Percentiles rank a stretch among this genome's conserved stretches.
phyloP scores from a whole-genome alignment of 2,888 invertebrate species.

The Theretra japonica region DNA sequence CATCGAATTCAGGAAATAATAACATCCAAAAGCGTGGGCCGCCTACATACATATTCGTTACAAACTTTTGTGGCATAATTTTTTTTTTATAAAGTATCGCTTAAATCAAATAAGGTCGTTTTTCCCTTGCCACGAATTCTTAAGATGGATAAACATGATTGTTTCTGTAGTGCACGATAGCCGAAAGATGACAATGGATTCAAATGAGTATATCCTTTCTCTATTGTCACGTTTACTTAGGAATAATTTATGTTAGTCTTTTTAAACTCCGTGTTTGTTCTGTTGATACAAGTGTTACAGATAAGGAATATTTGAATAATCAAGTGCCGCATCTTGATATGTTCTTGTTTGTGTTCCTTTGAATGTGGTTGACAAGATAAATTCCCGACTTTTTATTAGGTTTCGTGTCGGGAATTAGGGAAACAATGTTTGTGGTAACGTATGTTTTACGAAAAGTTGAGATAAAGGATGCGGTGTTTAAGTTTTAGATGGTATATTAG shows the following conservation, averaged over 20 bases:
- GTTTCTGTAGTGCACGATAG: slow-evolving; percentile 58
- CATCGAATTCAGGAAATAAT: slow-evolving; percentile 27
- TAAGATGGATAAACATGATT: slow-evolving; percentile 39
- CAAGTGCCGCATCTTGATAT: slow-evolving; percentile 28
- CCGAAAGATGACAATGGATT: slow-evolving; percentile 77
- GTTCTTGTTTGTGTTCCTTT: slow-evolving; percentile 29
- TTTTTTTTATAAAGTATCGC: slow-evolving; percentile 29
- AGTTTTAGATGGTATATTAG: no score
- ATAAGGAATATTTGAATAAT: slow-evolving; percentile 59
- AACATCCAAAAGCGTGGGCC: slow-evolving; percentile 46
- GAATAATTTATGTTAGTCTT: slow-evolving; percentile 71
- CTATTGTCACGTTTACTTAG: slow-evolving; percentile 63
- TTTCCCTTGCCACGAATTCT: slow-evolving; percentile 40
- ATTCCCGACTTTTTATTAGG: slow-evolving; percentile 18
- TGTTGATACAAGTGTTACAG: slow-evolving; percentile 75
- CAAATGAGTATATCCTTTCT: slow-evolving; percentile 79
- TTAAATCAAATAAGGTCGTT: slow-evolving; percentile 44
- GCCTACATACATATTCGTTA: slow-evolving; percentile 70
- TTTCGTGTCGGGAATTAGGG: background rate
- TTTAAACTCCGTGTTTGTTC: slow-evolving; percentile 56
- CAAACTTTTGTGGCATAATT: slow-evolving; percentile 64
- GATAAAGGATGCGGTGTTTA: no score
- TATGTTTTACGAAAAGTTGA: background rate
- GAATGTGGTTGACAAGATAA: slow-evolving; percentile 25
- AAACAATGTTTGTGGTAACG: background rate